phyloP scores from a whole-genome alignment of 2,797 vertebrate genomes.

The Natrix natrix region DNA sequence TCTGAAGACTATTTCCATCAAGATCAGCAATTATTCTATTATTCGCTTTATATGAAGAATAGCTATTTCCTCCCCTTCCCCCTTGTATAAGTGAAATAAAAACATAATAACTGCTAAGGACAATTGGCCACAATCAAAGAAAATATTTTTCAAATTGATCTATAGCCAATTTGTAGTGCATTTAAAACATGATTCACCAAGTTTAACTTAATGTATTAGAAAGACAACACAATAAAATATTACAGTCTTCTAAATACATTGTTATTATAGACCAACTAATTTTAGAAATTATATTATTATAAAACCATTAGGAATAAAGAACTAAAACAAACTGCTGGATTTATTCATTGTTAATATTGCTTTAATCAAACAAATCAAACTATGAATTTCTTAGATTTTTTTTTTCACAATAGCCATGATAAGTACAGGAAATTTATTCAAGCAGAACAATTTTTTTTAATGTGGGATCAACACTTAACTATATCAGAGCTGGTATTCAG shows the following conservation, averaged over 20 bases:
- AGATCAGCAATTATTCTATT: slow-evolving; percentile 25
- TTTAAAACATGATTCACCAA: slow-evolving; percentile 47
- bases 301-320: not conserved
- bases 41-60: slow-evolving; percentile 27
- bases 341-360: not conserved
- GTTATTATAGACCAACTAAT: slow-evolving; percentile 4
- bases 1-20: slow-evolving; percentile 36
- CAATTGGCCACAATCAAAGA: slow-evolving; percentile 6
- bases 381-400: not conserved
- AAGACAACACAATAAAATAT: not conserved
- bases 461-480: too few species aligned
- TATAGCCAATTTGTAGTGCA: slow-evolving; percentile 41
- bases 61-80: slow-evolving; percentile 20
- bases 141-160: not conserved
- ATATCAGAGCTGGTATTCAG: too few species aligned
- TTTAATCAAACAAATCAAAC: not conserved
- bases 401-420: not conserved
- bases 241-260: not conserved
- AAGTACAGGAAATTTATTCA: not conserved
- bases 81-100: slow-evolving; percentile 26
- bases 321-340: not conserved
- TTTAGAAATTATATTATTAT: not conserved
- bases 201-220: not conserved
- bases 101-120: slow-evolving; percentile 13
- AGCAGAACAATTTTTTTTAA: not conserved